A percentile compares a stretch with the other conserved stretches of the same genome.
These are phyloP conservation scores for Ylistrum balloti DNA, from an alignment of 1,140 invertebrate species.

Conservation along the genomic window DNA sequence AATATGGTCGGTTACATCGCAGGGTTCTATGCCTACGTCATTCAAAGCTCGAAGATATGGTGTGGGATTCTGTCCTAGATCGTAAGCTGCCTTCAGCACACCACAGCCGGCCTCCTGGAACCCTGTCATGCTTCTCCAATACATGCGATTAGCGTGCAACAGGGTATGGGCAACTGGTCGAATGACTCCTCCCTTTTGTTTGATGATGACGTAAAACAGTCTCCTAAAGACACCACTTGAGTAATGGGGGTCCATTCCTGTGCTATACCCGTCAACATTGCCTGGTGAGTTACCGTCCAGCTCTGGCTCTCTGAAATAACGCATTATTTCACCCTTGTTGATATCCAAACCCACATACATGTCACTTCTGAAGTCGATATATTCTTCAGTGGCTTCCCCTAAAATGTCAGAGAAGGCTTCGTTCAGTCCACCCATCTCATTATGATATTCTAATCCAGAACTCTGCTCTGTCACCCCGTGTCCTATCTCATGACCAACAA, in stretches of 20 bases:
- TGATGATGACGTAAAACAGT: slow-evolving; percentile 16
- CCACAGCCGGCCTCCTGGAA: not conserved
- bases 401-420: slow-evolving; percentile 74
- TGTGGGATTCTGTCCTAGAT: not conserved
- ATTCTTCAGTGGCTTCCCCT: slow-evolving; percentile 61
- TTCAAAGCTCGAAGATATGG: not conserved
- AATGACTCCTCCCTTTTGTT: slow-evolving; percentile 11
- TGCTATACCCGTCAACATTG: not conserved
- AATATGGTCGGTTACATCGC: not conserved
- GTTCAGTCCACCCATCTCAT: slow-evolving; percentile 69
- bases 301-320: slow-evolving; percentile 1
- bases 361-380: not conserved
- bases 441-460: slow-evolving; percentile 66
- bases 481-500: slow-evolving; percentile 69
- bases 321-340: slow-evolving; percentile 9
- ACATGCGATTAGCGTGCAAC: slow-evolving; percentile 3
- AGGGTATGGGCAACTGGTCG: not conserved
- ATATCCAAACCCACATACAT: slow-evolving; percentile 6
- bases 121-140: slow-evolving; percentile 7
- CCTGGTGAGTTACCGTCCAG: not conserved
- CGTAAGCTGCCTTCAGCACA: not conserved
- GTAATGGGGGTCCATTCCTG: not conserved
- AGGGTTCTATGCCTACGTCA: not conserved
- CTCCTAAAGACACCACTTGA: slow-evolving; percentile 1
- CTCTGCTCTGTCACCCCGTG: slow-evolving; percentile 70